Evolutionary conservation across 2,113 vertebrate genomes (phyloP), one percentile per base, ranked within the genome.

Genomic region (Lonchura striata): DNA sequence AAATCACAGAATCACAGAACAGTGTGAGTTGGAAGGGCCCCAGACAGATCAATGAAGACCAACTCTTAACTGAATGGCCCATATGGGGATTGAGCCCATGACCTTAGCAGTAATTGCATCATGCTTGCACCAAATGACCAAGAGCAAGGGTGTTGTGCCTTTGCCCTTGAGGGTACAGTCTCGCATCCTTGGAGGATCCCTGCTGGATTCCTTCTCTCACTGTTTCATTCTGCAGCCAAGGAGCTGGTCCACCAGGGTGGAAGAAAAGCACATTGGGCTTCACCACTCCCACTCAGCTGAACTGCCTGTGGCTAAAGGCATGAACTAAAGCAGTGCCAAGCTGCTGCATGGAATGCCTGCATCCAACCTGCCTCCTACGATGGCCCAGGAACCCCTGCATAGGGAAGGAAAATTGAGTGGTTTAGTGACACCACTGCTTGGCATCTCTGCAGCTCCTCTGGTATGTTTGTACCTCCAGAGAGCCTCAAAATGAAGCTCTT

Each of bases 311-410:
- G 59, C 61, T 31, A 19, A 13, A 66, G 52, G 52, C 25, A 56
- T 37, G 70, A 89, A 44, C 33, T 28, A 31, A 74, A 90, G 17
- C 5, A 74, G 42, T 42, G n/a, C 13, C n/a, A 60, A 80, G 37
- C 18, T 81, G 31, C 77, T 56, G 27, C 2, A 4, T 31, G 50
- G 46, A 56, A 31, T 1, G 10, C 44, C 0, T 1, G 49, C 35
- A 54, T 37, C 33, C 63, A 76, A 2, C n/a, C 39, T 60, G 30
- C 35, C 33, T 63, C 25, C 61, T 20, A 35, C 28, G 33, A 42
- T 28, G 54, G 23, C 46, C 71, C 53, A 59, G 68, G 35, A 60
- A 33, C 30, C 22, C 9, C 18, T 54, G 30, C 37, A 37, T 7
- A 68, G 31, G 33, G 57, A 69, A 80, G 37, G 50, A 80, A 25